A percentile compares a stretch with the other conserved stretches of the same genome.
Evolutionary conservation across 1,140 invertebrate genomes (phyloP).

Genomic region (Drosophila sproati): DNA sequence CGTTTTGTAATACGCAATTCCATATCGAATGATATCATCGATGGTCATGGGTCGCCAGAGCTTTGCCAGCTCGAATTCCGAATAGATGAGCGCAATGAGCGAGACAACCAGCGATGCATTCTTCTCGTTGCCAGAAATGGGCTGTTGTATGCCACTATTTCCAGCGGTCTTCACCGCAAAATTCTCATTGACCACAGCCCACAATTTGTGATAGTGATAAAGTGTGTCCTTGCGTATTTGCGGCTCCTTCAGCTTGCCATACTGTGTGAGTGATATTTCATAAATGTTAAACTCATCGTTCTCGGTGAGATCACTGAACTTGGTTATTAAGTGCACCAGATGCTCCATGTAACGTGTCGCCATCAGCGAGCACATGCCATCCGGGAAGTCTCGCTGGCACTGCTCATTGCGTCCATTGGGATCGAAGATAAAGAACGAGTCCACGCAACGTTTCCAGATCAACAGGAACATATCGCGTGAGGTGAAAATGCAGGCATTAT

Average conservation of each 20-base stretch:
- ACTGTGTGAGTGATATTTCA: slow-evolving; percentile 67
- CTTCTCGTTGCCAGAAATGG: slow-evolving; percentile 66
- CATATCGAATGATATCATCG: slow-evolving; percentile 74
- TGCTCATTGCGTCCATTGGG: slow-evolving; percentile 70
- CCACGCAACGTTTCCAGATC: slow-evolving; percentile 78
- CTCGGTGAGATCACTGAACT: slow-evolving; percentile 59
- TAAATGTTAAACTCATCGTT: slow-evolving; percentile 70
- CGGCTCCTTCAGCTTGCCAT: slow-evolving; percentile 65
- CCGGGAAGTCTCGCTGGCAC: slow-evolving; percentile 62
- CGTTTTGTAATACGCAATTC: slow-evolving; percentile 73
- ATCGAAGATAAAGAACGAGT: slow-evolving; percentile 80
- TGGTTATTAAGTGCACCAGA: slow-evolving; percentile 71
- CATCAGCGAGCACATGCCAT: slow-evolving; percentile 76
- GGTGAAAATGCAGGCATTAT: slow-evolving; percentile 72
- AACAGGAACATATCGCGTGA: slow-evolving; percentile 69
- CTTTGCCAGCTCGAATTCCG: slow-evolving; percentile 68
- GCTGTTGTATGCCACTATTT: slow-evolving; percentile 69
- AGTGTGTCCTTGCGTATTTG: slow-evolving; percentile 19
- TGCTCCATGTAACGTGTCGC: slow-evolving; percentile 67
- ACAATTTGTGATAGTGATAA: slow-evolving; percentile 56
- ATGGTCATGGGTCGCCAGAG: slow-evolving; percentile 66
- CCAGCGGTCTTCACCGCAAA: slow-evolving; percentile 72
- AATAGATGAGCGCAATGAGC: slow-evolving; percentile 70
- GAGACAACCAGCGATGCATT: slow-evolving; percentile 76
- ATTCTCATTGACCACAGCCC: slow-evolving; percentile 76